These are phyloP conservation scores for Trachemys scripta DNA, from an alignment of 2,113 vertebrate genomes.

Conservation along the genomic window DNA sequence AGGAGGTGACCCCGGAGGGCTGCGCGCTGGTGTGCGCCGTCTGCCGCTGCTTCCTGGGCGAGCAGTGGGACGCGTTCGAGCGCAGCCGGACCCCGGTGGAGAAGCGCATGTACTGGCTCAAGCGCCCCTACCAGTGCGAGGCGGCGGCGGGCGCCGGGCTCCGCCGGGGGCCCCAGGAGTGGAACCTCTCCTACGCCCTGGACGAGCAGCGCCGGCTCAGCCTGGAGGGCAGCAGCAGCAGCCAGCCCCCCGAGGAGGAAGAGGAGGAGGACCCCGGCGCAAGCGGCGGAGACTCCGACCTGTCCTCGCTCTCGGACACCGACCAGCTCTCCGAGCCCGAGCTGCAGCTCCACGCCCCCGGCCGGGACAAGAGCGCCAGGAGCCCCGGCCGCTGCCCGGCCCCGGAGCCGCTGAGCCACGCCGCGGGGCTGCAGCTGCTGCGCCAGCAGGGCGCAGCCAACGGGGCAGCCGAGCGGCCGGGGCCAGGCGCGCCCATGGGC, in stretches of 20 bases:
- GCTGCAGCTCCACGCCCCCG: not conserved
- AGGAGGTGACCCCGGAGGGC: constrained; percentile 86
- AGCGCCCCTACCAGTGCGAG: constrained; percentile 92
- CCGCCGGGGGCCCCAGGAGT: constrained; percentile 81
- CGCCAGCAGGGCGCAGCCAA: constrained; percentile 22
- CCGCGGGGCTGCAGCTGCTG: not conserved
- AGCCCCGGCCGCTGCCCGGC: not conserved
- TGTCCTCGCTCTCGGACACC: constrained; percentile 83
- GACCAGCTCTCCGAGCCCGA: constrained; percentile 57
- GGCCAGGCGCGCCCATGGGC: not conserved
- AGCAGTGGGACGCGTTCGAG: constrained; percentile 97
- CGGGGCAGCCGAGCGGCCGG: not conserved
- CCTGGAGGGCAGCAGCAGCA: constrained; percentile 73
- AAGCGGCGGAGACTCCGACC: constrained; percentile 83
- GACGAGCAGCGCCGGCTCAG: constrained; percentile 53
- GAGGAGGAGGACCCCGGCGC: constrained; percentile 14
- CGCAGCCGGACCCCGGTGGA: constrained; percentile 92
- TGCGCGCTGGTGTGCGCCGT: constrained; percentile 92
- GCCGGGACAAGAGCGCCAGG: not conserved
- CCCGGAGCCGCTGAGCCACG: not conserved
- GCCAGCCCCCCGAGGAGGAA: constrained; percentile 72
- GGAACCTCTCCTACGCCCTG: constrained; percentile 87
- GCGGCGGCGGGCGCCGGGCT: constrained; percentile 45
- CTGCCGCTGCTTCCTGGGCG: constrained; percentile 93
- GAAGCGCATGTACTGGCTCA: constrained; percentile 98